Base-by-base conservation (phyloP, 2,113 vertebrate genomes). In the Lagenorhynchus albirostris region DNA sequence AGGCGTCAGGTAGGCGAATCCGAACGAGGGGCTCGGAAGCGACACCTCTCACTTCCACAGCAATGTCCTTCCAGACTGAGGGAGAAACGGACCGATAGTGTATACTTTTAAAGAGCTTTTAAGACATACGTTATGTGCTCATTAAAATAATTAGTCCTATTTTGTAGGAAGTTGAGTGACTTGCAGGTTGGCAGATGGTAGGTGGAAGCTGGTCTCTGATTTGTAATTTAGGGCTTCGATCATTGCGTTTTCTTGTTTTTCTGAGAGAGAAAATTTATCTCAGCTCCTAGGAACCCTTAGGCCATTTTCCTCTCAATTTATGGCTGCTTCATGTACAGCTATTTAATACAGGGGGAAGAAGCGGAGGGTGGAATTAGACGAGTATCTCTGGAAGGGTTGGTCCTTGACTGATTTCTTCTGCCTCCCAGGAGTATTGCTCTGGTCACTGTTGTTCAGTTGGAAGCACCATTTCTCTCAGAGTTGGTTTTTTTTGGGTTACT, bases 51-150 rank as follows among this genome's bases (percentile, higher is more conserved):
- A 97, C 98, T 96, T 83, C 89, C 0, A 26, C 25, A 38, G 23
- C 87, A 41, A 79, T 90, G 97, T 91, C 97, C 98, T 98, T 95
- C 50, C 67, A 0, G 36, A 70, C 41, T 3, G 58, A 36, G 2
- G 8, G 26, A 55, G 50, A 80, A 36, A 44, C 1, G 21, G 55
- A 7, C n/a, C 50, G 18, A 31, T 17, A 73, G 15, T 82, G 31
- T 41, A n/a, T 90, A 60, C 18, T 67, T 94, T 87, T 29, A 33
- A 70, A 81, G 55, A 47, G 7, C 11, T 88, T 89, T 96, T 62
- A 74, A 65, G 13, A 79, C 3, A 12, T 50, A 87, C n/a, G 21
- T 67, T 71, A 67, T 88, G 80, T 97, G 25, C 17, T 96, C 25
- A 76, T 92, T 89, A 68, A 88, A 95, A n/a, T 84, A 81, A 95